Percentiles rank a stretch among this genome's conserved stretches.
Conservation (phyloP, 2,797 vertebrate species). For the Neopelma chrysocephalum region DNA sequence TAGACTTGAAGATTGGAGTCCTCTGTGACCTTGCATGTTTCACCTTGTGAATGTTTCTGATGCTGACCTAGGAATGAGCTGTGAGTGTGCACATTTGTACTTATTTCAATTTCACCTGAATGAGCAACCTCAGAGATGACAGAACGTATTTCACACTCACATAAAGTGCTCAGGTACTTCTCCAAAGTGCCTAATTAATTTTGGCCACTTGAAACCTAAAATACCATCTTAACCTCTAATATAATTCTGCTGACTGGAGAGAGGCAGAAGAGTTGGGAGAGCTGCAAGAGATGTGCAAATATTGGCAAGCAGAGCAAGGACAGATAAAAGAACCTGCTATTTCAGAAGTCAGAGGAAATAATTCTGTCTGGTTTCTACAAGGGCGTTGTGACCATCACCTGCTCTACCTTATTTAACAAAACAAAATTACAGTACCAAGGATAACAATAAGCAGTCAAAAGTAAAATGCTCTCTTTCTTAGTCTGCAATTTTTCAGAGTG, state of each 20-base stretch:
- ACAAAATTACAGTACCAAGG: constrained; percentile 39
- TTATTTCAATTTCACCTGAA: not conserved
- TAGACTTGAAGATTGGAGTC: not conserved
- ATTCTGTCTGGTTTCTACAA: not conserved
- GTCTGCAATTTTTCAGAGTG: not conserved
- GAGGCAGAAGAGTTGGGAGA: not conserved
- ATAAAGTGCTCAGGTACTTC: not conserved
- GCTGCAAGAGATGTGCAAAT: not conserved
- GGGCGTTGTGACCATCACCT: not conserved
- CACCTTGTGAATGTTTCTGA: not conserved
- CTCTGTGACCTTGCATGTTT: not conserved
- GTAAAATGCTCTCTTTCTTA: not conserved
- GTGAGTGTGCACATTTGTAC: not conserved
- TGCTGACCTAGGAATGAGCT: not conserved
- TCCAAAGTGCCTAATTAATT: not conserved
- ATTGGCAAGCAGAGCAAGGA: not conserved
- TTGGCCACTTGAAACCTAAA: not conserved
- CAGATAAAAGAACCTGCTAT: constrained; percentile 80
- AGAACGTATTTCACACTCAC: accelerated
- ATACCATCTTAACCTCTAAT: not conserved
- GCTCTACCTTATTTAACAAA: not conserved
- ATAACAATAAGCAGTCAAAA: not conserved
- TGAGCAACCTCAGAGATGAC: not conserved
- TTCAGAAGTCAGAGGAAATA: not conserved
- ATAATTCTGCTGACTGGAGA: not conserved